phyloP scores from a whole-genome alignment of 2,888 invertebrate genomes.

The Graphium colonna region DNA sequence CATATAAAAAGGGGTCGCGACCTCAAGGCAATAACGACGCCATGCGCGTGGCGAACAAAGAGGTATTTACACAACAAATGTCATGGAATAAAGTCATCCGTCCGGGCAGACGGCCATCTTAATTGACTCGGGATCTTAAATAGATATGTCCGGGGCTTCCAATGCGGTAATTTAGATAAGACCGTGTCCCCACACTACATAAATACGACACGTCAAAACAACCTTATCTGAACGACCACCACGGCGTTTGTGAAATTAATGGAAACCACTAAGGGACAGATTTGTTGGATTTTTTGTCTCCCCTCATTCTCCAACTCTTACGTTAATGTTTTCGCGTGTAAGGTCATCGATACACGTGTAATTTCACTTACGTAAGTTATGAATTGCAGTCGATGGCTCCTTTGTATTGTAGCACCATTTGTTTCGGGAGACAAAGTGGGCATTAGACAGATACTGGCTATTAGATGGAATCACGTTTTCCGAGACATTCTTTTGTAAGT shows the following conservation, averaged over 20 bases:
- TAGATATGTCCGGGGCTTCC: constrained; percentile 66
- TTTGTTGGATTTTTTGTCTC: constrained; percentile 39
- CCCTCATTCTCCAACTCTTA: constrained; percentile 16
- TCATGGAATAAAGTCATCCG: constrained; percentile 32
- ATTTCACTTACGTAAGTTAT: constrained; percentile 27
- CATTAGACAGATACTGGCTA: constrained; percentile 19
- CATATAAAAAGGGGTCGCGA: constrained; percentile 23
- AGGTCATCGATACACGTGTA: constrained; percentile 34
- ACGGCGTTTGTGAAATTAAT: constrained; percentile 66
- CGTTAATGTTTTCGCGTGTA: constrained; percentile 31
- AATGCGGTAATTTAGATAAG: constrained; percentile 73
- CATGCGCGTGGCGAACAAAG: constrained; percentile 21
- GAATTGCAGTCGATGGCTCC: constrained; percentile 22
- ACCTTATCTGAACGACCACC: constrained; percentile 69
- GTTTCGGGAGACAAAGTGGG: constrained; percentile 17
- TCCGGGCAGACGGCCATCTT: constrained; percentile 41
- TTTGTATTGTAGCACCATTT: constrained; percentile 21
- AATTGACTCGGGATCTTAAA: constrained; percentile 52
- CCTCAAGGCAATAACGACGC: constrained; percentile 19
- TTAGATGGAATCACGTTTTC: constrained; percentile 18
- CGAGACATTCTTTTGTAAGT: constrained; percentile 9
- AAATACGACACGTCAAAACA: constrained; percentile 69
- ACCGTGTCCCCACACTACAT: constrained; percentile 61
- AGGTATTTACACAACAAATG: constrained; percentile 19
- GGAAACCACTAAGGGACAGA: constrained; percentile 50